Base-by-base conservation (phyloP, 2,113 vertebrate genomes). In the Apaloderma vittatum region DNA sequence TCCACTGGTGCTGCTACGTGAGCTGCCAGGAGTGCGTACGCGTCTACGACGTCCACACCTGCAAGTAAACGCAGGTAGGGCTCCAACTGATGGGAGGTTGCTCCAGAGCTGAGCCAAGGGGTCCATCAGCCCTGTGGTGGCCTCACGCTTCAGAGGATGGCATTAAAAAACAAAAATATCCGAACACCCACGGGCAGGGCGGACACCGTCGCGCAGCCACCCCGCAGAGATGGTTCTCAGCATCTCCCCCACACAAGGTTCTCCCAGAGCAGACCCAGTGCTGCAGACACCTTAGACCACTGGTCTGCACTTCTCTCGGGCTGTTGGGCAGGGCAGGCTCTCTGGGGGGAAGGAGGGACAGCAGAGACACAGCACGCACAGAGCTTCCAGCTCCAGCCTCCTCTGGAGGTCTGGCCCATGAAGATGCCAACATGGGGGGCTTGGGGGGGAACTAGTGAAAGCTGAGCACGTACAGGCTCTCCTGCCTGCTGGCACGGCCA, bases 1-100 rank as follows among this genome's bases (percentile, higher is more conserved):
- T 99, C 98, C 99, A 99, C 98, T 99, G 99, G 99, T 99, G 99
- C 98, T 99, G 99, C 98, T 99, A 99, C 4, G 99, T 99, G 88
- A 99, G 99, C 98, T 99, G 99, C 96, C 99, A 99, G 97, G 99
- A 99, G 98, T 99, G 99, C 26, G 82, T 98, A 74, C 98, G 99
- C 0, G 98, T 99, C 89, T 99, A 99, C 8, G 99, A 99, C 1
- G 99, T 99, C 21, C 99, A 99, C 97, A 99, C 99, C 61, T 99
- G 99, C 99, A 99, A 99, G 98, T 99, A 98, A 98, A 74, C 18
- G 15, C 15, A 17, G 94, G 81, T 76, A 96, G 92, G 92, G 13
- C 71, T 7, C 8, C 59, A 55, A 4, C 14, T 3, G 45, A 11
- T 16, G 18, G 52, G 46, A 51, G 46, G 40, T 0, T 37, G 63